Base-by-base conservation (phyloP, 2,113 vertebrate genomes). In the Otus sunia region DNA sequence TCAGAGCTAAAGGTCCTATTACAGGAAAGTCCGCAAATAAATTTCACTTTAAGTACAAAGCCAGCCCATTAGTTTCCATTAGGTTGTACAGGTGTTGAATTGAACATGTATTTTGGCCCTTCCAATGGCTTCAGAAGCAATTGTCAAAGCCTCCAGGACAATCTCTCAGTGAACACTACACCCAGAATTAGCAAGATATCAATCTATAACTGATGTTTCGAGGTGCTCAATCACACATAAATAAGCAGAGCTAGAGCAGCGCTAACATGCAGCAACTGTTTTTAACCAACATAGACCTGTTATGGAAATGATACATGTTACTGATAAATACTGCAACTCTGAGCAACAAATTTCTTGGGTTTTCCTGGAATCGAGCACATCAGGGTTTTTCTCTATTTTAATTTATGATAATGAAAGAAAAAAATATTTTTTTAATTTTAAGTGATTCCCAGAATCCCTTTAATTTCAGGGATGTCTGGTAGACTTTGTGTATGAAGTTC, bases 251-350 rank as follows among this genome's bases (percentile, higher is more conserved):
- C 16, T 8, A 37, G 43, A 85, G 60, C 43, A 41, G 22, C 1
- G 7, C 3, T n/a, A 50, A 75, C 52, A 30, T 29, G 50, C 12
- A 7, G 20, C 23, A 59, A 9, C 32, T 50, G 29, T 15, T 79
- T 52, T 45, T 21, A 37, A 37, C 37, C n/a, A 41, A 25, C 43
- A 36, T 7, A 76, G 17, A 67, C 16, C 77, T 36, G n/a, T 12
- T 4, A 1, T 3, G 37, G 15, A 68, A 69, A 22, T 14, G 1
- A 17, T n/a, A 10, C 37, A 0, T 4, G 1, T n/a, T 26, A 15
- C 62, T 19, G 15, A 8, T 41, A 62, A 75, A 67, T 17, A 32
- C 22, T 43, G 26, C 34, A 58, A 71, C 34, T 50, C n/a, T 3
- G 56, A 56, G 43, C 45, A 73, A 13, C 12, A 34, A 15, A 27